phyloP scores from a whole-genome alignment of 2,888 invertebrate species.

The Pharmacophagus antenor region DNA sequence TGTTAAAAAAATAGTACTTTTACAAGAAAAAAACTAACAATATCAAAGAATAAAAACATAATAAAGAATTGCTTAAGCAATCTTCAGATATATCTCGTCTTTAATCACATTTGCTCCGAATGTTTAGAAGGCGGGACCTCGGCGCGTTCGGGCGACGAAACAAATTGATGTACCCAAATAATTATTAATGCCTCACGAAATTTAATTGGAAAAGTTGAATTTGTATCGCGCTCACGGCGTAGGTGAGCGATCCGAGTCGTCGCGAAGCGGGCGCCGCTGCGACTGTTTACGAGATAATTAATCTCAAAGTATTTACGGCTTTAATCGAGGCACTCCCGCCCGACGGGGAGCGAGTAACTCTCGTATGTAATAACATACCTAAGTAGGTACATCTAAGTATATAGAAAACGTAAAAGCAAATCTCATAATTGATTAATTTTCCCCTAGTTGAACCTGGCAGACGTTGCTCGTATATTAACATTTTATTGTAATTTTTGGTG shows the following conservation, averaged over 20 bases:
- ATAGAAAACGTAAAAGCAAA: not conserved
- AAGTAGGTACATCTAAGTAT: constrained; percentile 43
- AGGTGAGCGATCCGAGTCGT: constrained; percentile 77
- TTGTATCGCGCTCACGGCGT: constrained; percentile 80
- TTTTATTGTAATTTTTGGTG: no score
- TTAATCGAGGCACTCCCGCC: constrained; percentile 75
- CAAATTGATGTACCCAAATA: constrained; percentile 83
- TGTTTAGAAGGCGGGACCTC: constrained; percentile 58
- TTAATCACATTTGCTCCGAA: constrained; percentile 37
- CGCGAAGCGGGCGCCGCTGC: constrained; percentile 58
- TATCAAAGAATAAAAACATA: not conserved
- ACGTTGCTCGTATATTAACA: no score
- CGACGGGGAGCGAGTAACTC: constrained; percentile 76
- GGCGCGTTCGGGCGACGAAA: constrained; percentile 67
- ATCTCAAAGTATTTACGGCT: constrained; percentile 81
- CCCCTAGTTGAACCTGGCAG: no score
- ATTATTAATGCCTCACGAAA: constrained; percentile 83
- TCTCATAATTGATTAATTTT: not conserved
- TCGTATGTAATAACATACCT: constrained; percentile 75
- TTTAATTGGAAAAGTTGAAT: constrained; percentile 83
- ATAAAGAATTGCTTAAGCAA: not conserved
- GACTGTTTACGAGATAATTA: constrained; percentile 82
- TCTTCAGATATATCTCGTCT: constrained; percentile 39
- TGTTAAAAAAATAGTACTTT: not conserved
- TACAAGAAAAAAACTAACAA: no score